Evolutionary conservation across 2,888 invertebrate genomes (phyloP), one percentile per base, ranked within the genome.

Genomic region (Drosophila multiciliata): DNA sequence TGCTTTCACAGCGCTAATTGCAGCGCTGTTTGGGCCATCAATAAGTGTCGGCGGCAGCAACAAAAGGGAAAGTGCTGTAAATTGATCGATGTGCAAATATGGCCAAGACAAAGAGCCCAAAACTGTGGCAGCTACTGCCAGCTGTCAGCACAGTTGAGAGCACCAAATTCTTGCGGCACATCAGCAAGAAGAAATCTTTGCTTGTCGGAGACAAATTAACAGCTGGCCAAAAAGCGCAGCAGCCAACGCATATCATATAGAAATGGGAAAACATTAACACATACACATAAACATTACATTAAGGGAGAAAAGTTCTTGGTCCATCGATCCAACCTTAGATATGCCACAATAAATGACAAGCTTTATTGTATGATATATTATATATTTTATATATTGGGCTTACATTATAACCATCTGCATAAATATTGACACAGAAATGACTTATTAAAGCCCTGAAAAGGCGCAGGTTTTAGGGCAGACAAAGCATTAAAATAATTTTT

Each of bases 281-380:
- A 59, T 15, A 45, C 1, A 32, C 36, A 32, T 20, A 33, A 23
- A 42, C 45, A 45, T 69, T 45, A 29, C 29, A 29, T 5, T 29
- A 29, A 29, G 29, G 29, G 6, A 29, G 4, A 29, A 29, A 29
- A 29, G 29, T 29, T 29, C 29, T 29, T 29, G 5, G 4, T 29
- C 4, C 29, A 29, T 5, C n/a, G 59, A 7, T n/a, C 17, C 38
- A 53, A 48, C 38, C 36, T 20, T 54, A 49, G 67, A 57, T 69
- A 26, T 52, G 64, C 49, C 65, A 53, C 32, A 69, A 64, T 65
- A 70, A 80, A 74, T 75, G 67, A 58, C 62, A 68, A 76, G 74
- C 74, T 78, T 83, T 90, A 83, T 83, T 88, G 78, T 78, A 78
- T 90, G 86, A 90, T 86, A 90, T 85, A 86, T 88, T 78, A 29